These are phyloP conservation scores for Botia almorhae DNA, from an alignment of 2,797 vertebrate genomes.

Conservation along the genomic window DNA sequence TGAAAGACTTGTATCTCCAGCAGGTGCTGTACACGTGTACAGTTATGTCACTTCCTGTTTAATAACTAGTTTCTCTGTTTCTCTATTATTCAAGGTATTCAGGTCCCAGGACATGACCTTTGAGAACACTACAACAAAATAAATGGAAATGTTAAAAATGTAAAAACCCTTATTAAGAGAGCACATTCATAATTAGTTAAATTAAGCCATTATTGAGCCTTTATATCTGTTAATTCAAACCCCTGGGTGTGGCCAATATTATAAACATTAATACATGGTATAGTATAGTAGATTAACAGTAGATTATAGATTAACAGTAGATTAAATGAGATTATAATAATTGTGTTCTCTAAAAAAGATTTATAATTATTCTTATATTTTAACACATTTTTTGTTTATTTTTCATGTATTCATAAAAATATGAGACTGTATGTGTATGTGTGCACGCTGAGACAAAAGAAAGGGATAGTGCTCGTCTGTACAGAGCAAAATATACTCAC, in stretches of 20 bases:
- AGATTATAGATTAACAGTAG: no score
- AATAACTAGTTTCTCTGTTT: conserved; percentile 14
- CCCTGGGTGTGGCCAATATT: no score
- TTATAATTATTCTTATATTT: no score
- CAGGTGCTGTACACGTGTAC: background rate
- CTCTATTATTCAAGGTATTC: conserved; percentile 24
- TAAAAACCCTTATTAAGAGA: conserved; percentile 13
- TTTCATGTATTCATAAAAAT: background rate
- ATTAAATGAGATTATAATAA: no score
- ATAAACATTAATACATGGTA: no score
- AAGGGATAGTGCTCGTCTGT: background rate
- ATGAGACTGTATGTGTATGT: background rate
- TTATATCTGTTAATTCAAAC: background rate
- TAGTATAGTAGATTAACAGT: no score
- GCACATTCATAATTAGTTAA: background rate
- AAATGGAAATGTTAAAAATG: conserved; percentile 69
- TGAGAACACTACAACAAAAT: conserved; percentile 2
- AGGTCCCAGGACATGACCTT: background rate
- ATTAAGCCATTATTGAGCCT: background rate
- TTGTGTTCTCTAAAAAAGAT: no score
- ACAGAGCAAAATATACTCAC: background rate
- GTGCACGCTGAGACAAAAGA: background rate
- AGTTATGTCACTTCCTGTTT: conserved; percentile 38
- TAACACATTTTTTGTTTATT: no score
- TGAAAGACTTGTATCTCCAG: background rate